Conservation (phyloP, 2,113 vertebrate genomes). For the Ptilorrhoa leucosticta region DNA sequence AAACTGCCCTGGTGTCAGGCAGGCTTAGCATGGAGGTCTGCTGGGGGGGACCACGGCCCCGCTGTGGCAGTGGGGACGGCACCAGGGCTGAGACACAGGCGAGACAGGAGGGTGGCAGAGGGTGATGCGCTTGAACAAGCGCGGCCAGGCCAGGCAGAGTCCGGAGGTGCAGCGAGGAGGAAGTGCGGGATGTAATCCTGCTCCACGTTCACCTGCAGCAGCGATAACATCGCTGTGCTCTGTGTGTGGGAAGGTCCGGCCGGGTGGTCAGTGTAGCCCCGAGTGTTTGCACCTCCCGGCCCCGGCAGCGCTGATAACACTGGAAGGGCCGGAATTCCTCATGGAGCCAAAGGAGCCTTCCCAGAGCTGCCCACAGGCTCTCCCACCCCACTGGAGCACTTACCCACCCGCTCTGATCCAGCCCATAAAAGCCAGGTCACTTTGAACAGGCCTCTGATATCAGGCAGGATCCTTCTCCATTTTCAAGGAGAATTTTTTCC, state of each 20-base stretch:
- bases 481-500: not conserved
- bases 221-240: not conserved
- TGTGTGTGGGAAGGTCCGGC: not conserved
- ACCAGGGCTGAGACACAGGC: not conserved
- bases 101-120: not conserved
- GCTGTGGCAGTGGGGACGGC: accelerated
- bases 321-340: not conserved
- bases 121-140: not conserved
- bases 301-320: accelerated
- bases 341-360: not conserved
- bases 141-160: not conserved
- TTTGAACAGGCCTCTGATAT: not conserved
- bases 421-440: not conserved
- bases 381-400: accelerated
- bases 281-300: not conserved
- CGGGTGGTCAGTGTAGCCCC: accelerated
- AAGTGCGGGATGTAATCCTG: not conserved
- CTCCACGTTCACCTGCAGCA: not conserved
- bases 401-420: not conserved
- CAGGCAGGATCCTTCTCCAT: not conserved
- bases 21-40: not conserved
- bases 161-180: not conserved
- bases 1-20: constrained; percentile 40
- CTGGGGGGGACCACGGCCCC: not conserved
- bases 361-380: not conserved